Conservation (phyloP, 2,888 invertebrate genomes). For the Erpobdella octoculata region DNA sequence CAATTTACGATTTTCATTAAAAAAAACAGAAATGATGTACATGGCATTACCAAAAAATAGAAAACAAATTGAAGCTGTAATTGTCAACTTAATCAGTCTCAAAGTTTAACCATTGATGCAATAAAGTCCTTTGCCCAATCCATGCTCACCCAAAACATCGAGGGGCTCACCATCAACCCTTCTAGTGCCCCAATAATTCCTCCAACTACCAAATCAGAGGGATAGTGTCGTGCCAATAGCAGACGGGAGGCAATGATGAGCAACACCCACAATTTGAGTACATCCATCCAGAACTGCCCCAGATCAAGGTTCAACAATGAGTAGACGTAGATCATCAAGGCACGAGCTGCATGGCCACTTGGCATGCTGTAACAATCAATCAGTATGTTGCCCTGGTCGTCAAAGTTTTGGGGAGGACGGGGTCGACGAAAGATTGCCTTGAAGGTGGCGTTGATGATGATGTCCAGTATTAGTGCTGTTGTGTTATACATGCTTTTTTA, state of each 20-base stretch:
- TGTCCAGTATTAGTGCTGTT: constrained; percentile 8
- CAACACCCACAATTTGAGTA: constrained; percentile 6
- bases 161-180: background rate
- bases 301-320: background rate
- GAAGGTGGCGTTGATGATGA: background rate
- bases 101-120: too few relatives aligned
- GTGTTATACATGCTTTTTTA: background rate
- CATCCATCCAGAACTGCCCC: background rate
- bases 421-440: background rate
- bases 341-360: constrained; percentile 21
- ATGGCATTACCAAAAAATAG: too few relatives aligned
- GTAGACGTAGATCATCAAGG: background rate
- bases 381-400: background rate
- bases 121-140: too few relatives aligned
- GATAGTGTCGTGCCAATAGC: constrained; percentile 22
- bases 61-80: too few relatives aligned
- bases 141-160: background rate
- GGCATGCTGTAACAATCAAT: constrained; percentile 22
- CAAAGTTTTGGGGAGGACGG: background rate
- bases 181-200: constrained; percentile 12
- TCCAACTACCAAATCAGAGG: constrained; percentile 20
- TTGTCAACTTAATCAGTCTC: too few relatives aligned
- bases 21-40: too few relatives aligned
- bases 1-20: too few relatives aligned
- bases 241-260: constrained; percentile 11